A percentile compares a stretch with the other conserved stretches of the same genome.
Evolutionary conservation across 2,888 invertebrate genomes (phyloP).

Genomic region (Thelaira solivaga): DNA sequence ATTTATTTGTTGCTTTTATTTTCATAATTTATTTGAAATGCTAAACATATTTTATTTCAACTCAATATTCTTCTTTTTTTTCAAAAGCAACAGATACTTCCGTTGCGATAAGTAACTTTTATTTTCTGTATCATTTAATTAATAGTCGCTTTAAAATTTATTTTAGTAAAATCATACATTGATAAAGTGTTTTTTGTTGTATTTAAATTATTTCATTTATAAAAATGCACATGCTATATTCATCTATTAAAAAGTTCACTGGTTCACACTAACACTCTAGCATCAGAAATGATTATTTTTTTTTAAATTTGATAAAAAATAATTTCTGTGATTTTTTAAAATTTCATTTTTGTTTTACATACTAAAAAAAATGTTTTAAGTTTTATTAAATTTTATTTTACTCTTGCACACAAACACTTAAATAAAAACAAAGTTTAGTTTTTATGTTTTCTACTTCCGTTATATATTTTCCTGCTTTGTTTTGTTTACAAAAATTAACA

Average conservation of each 20-base stretch:
- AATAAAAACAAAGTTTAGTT: background rate
- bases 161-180: too few relatives aligned
- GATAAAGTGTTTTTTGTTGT: too few relatives aligned
- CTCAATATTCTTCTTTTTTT: background rate
- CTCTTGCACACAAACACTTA: too few relatives aligned
- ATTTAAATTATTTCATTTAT: too few relatives aligned
- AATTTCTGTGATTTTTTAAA: background rate
- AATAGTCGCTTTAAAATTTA: too few relatives aligned
- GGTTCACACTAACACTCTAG: slow-evolving; percentile 41
- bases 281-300: too few relatives aligned
- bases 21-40: background rate
- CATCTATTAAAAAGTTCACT: slow-evolving; percentile 8
- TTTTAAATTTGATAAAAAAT: slow-evolving; percentile 2
- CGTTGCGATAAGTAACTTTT: slow-evolving; percentile 35
- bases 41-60: background rate
- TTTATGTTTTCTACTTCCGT: slow-evolving; percentile 22
- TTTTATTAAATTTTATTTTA: background rate
- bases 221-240: background rate
- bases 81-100: slow-evolving; percentile 18
- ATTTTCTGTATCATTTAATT: background rate
- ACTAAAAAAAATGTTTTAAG: too few relatives aligned
- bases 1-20: too few relatives aligned
- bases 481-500: slow-evolving; percentile 41
- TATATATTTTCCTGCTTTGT: slow-evolving; percentile 34
- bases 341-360: too few relatives aligned